Conservation (phyloP, 2,888 invertebrate genomes). For the Cheilosia impressa region DNA sequence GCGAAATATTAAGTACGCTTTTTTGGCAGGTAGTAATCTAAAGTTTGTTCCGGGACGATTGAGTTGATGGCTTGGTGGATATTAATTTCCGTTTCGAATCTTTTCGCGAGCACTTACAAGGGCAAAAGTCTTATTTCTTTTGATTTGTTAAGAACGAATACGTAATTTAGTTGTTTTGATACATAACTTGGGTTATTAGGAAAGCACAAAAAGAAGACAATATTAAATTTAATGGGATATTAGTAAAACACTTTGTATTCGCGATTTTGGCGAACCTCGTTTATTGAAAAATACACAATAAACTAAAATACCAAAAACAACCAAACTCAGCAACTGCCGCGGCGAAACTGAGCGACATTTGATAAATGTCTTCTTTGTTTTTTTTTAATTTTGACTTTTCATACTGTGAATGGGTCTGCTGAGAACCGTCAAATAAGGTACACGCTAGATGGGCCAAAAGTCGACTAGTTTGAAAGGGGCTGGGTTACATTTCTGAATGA, state of each 20-base stretch:
- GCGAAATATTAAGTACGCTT: neutral
- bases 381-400: slow-evolving; percentile 4
- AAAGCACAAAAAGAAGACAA: neutral
- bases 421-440: neutral
- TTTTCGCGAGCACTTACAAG: neutral
- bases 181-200: neutral
- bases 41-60: neutral
- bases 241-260: neutral
- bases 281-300: neutral
- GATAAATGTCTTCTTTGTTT: neutral
- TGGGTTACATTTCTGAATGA: too few relatives aligned
- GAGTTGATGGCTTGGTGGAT: neutral
- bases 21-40: neutral
- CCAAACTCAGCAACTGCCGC: slow-evolving; percentile 11
- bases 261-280: neutral
- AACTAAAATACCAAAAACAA: neutral
- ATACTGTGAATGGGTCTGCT: slow-evolving; percentile 14
- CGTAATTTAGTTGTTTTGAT: neutral
- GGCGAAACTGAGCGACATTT: slow-evolving; percentile 37
- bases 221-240: neutral
- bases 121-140: neutral
- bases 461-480: too few relatives aligned
- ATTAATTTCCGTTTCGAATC: neutral
- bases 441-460: neutral
- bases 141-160: neutral